Conservation (phyloP, 1,140 invertebrate species). For the Drosophila kohkoa region DNA sequence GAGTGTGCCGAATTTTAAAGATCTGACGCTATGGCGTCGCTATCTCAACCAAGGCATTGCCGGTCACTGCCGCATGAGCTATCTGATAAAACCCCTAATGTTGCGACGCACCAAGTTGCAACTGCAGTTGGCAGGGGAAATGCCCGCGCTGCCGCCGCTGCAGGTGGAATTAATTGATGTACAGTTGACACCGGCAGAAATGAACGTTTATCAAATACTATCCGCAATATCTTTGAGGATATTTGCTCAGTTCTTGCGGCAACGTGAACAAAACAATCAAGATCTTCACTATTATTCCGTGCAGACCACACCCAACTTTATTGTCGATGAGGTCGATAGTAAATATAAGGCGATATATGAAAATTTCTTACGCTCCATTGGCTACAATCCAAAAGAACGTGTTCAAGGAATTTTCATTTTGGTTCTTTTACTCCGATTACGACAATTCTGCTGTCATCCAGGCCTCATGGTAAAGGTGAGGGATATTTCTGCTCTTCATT, state of each 20-base stretch:
- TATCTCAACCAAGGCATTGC: constrained; percentile 32
- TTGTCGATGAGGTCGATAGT: neutral
- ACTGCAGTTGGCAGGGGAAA: constrained; percentile 46
- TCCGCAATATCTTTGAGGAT: constrained; percentile 47
- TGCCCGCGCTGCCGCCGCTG: constrained; percentile 45
- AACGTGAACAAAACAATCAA: constrained; percentile 43
- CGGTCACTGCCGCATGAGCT: constrained; percentile 41
- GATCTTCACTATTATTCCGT: constrained; percentile 52
- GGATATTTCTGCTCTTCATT: neutral
- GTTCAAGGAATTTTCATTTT: constrained; percentile 55
- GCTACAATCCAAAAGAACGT: constrained; percentile 41
- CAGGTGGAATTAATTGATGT: constrained; percentile 29
- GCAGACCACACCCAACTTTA: constrained; percentile 36
- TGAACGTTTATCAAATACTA: constrained; percentile 57
- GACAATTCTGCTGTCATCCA: constrained; percentile 66
- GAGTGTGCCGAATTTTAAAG: constrained; percentile 47
- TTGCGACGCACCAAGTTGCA: constrained; percentile 53
- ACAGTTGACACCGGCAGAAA: constrained; percentile 36
- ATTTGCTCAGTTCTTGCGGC: constrained; percentile 45
- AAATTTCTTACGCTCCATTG: constrained; percentile 44
- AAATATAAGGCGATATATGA: constrained; percentile 49
- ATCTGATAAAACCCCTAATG: constrained; percentile 55
- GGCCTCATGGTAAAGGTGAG: constrained; percentile 52
- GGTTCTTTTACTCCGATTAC: constrained; percentile 55
- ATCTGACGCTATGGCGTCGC: constrained; percentile 42